phyloP scores from a whole-genome alignment of 2,888 invertebrate genomes.

The Helleia helle region DNA sequence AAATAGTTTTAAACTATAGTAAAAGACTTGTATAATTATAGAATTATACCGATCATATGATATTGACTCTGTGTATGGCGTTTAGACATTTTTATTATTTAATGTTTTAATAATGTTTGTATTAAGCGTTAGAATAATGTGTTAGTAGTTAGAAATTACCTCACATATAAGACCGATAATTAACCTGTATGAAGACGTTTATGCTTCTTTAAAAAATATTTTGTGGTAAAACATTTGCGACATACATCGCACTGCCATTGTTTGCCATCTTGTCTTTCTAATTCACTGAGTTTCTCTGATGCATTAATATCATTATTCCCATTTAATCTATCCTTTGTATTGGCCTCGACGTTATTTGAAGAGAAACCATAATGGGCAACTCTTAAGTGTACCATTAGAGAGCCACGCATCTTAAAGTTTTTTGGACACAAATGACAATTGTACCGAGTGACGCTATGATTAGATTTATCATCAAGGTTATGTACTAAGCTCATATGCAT shows the following conservation, averaged over 20 bases:
- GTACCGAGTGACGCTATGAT: constrained; percentile 60
- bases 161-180: constrained; percentile 57
- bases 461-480: constrained; percentile 50
- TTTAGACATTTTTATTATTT: neutral
- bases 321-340: constrained; percentile 24
- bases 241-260: constrained; percentile 92
- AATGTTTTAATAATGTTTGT: neutral
- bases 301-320: constrained; percentile 24
- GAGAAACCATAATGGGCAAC: constrained; percentile 82
- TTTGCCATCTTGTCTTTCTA: constrained; percentile 76
- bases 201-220: constrained; percentile 92
- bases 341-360: constrained; percentile 27
- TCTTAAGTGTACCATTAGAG: constrained; percentile 85
- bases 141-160: constrained; percentile 60
- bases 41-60: too few species aligned
- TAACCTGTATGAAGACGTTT: constrained; percentile 88
- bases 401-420: constrained; percentile 87
- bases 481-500: constrained; percentile 85
- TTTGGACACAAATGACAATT: constrained; percentile 86
- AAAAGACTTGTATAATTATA: too few species aligned
- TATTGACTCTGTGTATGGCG: too few species aligned
- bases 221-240: constrained; percentile 88
- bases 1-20: too few species aligned
- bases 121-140: constrained; percentile 23
- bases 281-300: constrained; percentile 27